Base-by-base conservation (phyloP, 1,140 invertebrate genomes). In the Ctenoplectra terminalis region DNA sequence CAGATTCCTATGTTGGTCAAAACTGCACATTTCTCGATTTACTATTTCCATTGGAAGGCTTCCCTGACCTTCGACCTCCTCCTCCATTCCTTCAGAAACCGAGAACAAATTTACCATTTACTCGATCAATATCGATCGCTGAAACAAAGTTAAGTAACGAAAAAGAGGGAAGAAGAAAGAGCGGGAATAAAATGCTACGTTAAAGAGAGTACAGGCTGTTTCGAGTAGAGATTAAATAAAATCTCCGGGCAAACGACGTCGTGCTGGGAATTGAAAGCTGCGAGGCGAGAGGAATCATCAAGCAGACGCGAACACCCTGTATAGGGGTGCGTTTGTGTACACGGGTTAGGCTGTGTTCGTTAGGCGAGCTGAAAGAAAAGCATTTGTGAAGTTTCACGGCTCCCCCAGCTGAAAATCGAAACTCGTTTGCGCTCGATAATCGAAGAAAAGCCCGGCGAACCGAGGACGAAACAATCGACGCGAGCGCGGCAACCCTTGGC, bases 391-490 rank as follows among this genome's bases (percentile, higher is more conserved):
- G 85, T 86, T 86, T 85, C 85, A 82, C 79, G 46, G 83, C 73
- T 70, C 50, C 80, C 83, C 70, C 54, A 40, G 40, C 66, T 78
- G 74, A 87, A 87, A 88, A 88, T 86, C 86, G 84, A 88, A 87
- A 88, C 87, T 86, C 81, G 83, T 86, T 88, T 86, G 70, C 84
- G 87, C 72, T 72, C 86, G 72, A 87, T 86, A 82, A 86, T 86
- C 78, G 84, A 86, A 80, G 75, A 50, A 74, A 58, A 60, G 46
- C 43, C 34, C 58, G 40, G 80, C 60, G 60, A 81, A 70, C 56
- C 58, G n/a, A 13, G 17, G 29, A 34, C 48, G 60, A 64, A 54
- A 76, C 60, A 66, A 76, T 76, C 61, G 72, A 13, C 54, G 54
- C 54, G 56, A 63, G 15, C 31, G 58, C 23, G 43, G 29, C 13